Conservation (phyloP, 2,113 vertebrate genomes). For the Megatriorchis doriae region DNA sequence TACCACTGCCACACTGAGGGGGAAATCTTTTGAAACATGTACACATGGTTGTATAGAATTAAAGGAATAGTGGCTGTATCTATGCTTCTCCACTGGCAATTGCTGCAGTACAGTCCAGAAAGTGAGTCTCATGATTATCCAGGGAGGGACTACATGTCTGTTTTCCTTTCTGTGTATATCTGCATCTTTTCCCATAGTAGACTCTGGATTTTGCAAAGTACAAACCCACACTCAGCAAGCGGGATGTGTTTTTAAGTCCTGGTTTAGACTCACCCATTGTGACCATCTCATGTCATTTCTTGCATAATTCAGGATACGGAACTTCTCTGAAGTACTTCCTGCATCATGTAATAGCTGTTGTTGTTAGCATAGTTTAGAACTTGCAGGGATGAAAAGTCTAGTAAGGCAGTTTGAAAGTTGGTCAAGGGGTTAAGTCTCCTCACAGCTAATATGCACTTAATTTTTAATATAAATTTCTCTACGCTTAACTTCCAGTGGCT, state of each 20-base stretch:
- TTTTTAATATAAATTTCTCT: neutral
- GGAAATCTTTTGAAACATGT: neutral
- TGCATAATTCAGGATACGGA: neutral
- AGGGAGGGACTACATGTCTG: neutral
- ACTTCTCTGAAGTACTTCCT: conserved; percentile 31
- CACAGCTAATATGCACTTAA: neutral
- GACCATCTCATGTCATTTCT: neutral
- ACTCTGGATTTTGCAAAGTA: neutral
- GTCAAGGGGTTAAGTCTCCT: neutral
- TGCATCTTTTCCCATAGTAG: neutral
- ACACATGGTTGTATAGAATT: neutral
- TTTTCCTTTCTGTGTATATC: neutral
- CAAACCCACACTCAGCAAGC: neutral
- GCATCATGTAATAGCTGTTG: neutral
- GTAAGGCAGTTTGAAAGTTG: neutral
- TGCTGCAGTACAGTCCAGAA: neutral
- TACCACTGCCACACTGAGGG: neutral
- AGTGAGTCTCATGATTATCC: neutral
- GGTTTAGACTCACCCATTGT: neutral
- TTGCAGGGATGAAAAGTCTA: neutral
- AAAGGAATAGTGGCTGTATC: neutral
- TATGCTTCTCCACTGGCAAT: neutral
- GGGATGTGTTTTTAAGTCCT: neutral
- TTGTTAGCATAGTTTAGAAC: neutral
- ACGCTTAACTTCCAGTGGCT: neutral